These are phyloP conservation scores for Araneus ventricosus DNA, from an alignment of 1,140 invertebrate species.

Conservation along the genomic window DNA sequence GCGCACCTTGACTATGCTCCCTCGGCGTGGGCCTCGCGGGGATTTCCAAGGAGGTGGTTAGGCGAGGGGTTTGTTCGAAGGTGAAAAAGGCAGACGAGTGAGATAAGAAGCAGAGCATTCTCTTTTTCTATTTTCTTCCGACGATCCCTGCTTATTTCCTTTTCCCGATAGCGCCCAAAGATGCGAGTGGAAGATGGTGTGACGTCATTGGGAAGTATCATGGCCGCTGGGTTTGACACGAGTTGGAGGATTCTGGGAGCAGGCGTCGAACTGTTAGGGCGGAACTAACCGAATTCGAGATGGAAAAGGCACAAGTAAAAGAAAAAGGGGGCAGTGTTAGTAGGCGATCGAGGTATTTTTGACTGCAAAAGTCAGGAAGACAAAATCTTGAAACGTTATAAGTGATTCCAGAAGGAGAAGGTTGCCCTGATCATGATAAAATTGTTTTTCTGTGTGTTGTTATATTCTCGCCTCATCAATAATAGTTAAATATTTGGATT, in stretches of 20 bases:
- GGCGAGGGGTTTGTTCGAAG: constrained; percentile 6
- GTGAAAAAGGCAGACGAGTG: constrained; percentile 48
- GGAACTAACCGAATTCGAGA: constrained; percentile 48
- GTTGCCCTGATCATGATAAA: no score
- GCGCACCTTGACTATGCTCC: neutral
- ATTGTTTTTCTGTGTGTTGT: no score
- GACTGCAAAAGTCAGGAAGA: neutral
- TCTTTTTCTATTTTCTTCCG: constrained; percentile 12
- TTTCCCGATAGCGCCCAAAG: neutral
- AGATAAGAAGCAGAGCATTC: constrained; percentile 31
- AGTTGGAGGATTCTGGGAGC: constrained; percentile 38
- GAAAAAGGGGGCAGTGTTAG: neutral
- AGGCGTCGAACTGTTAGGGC: constrained; percentile 41
- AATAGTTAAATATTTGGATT: no score
- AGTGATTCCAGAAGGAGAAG: no score
- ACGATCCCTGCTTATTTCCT: constrained; percentile 17
- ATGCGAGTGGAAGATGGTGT: constrained; percentile 37
- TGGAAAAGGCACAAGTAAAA: neutral
- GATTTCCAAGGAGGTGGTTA: constrained; percentile 45
- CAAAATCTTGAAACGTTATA: no score
- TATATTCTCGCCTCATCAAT: no score
- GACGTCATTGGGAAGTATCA: constrained; percentile 56
- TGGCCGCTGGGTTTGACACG: constrained; percentile 54
- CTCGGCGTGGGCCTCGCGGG: neutral
- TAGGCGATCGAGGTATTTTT: neutral